Percentiles rank a stretch among this genome's conserved stretches.
phyloP scores from a whole-genome alignment of 2,113 vertebrate species.

The Serilophus lunatus region DNA sequence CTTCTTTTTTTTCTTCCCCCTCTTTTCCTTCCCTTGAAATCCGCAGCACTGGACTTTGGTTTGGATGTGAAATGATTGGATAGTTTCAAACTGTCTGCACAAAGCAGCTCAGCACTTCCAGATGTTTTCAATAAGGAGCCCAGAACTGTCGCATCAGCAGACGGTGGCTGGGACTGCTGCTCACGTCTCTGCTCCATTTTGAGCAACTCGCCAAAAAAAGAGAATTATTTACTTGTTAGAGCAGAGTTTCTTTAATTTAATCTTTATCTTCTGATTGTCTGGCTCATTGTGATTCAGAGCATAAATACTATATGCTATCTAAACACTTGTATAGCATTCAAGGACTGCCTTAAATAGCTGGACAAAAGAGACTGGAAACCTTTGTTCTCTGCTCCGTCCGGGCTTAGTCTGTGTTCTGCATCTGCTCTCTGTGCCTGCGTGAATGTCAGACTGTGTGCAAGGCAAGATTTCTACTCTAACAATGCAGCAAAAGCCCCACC shows the following conservation, averaged over 20 bases:
- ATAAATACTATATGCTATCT: neutral
- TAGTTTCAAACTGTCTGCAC: conserved; percentile 68
- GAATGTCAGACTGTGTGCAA: neutral
- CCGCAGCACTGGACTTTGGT: conserved; percentile 30
- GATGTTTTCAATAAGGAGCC: conserved; percentile 76
- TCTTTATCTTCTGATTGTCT: neutral
- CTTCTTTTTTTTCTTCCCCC: neutral
- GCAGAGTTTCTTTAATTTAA: neutral
- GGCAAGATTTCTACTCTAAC: neutral
- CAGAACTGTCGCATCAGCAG: conserved; percentile 73
- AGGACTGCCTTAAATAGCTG: neutral
- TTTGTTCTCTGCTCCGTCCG: neutral
- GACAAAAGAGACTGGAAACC: neutral
- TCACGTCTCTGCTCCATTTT: conserved; percentile 17
- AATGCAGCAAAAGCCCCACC: conserved; percentile 27
- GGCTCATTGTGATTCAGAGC: neutral
- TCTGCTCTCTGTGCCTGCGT: neutral
- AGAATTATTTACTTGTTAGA: neutral
- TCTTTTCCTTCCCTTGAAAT: conserved; percentile 33
- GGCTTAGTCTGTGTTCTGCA: neutral
- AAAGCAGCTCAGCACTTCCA: conserved; percentile 55
- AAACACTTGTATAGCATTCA: neutral
- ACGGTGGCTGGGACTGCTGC: conserved; percentile 21
- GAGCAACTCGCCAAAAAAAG: neutral
- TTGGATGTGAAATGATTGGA: conserved; percentile 71